These are phyloP conservation scores for Phytoseiulus persimilis DNA, from an alignment of 2,888 invertebrate species.

Conservation along the genomic window DNA sequence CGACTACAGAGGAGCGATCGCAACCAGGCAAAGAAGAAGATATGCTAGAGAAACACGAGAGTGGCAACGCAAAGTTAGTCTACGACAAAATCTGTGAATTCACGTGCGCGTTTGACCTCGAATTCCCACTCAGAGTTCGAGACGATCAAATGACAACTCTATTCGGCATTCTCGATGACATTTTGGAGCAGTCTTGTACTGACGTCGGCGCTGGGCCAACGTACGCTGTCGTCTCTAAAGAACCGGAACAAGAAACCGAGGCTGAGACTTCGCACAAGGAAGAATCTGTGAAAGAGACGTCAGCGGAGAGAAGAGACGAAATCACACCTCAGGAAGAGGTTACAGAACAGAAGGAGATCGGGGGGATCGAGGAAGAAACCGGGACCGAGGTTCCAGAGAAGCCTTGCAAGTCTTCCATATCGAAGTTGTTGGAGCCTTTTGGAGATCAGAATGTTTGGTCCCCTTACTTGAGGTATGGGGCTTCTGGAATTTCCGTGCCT, in stretches of 20 bases:
- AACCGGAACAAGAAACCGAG: background rate
- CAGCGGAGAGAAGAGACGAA: background rate
- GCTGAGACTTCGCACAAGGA: background rate
- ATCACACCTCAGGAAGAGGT: background rate
- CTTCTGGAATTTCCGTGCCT: background rate
- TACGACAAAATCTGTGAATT: too few relatives aligned
- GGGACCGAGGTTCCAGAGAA: background rate
- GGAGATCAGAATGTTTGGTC: background rate
- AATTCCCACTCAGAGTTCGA: too few relatives aligned
- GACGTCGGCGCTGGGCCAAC: background rate
- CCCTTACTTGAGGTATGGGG: background rate
- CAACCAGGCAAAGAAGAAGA: too few relatives aligned
- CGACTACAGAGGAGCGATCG: too few relatives aligned
- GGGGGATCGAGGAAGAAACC: background rate
- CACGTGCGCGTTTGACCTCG: too few relatives aligned
- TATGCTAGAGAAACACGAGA: too few relatives aligned
- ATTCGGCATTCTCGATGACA: too few relatives aligned
- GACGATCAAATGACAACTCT: too few relatives aligned
- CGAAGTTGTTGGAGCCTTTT: background rate
- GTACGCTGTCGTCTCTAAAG: background rate
- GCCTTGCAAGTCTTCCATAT: background rate
- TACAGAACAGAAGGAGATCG: background rate
- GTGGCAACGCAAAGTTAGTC: too few relatives aligned
- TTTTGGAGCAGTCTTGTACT: too few relatives aligned
- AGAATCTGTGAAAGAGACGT: background rate